phyloP scores from a whole-genome alignment of 2,888 invertebrate species.

The Sceliomorpha sp. region DNA sequence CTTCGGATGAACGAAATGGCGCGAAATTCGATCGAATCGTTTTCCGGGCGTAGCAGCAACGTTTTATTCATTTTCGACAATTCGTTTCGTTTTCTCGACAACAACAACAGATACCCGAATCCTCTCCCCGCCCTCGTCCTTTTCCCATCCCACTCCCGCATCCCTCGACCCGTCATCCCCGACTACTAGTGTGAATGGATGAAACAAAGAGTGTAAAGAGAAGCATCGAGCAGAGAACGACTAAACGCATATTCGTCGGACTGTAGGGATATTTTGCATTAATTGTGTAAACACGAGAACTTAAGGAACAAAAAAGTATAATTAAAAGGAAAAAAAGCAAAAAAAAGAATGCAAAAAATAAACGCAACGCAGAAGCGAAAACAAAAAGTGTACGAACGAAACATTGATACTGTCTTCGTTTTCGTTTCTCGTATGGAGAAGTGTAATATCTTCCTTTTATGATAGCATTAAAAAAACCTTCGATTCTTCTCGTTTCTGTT shows the following conservation, averaged over 20 bases:
- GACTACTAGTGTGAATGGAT: conserved; percentile 78
- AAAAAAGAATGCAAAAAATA: conserved; percentile 59
- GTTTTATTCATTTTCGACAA: conserved; percentile 47
- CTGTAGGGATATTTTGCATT: conserved; percentile 79
- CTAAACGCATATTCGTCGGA: conserved; percentile 78
- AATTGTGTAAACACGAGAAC: conserved; percentile 76
- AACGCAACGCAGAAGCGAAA: conserved; percentile 62
- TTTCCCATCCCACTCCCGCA: conserved; percentile 16
- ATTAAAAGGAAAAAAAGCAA: conserved; percentile 68
- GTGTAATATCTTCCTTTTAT: conserved; percentile 58
- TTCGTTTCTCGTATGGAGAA: conserved; percentile 64
- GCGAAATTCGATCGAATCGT: conserved; percentile 9
- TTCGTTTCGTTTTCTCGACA: conserved; percentile 50
- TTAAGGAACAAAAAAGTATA: conserved; percentile 63
- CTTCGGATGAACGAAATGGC: too few species aligned
- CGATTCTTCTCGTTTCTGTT: conserved; percentile 55
- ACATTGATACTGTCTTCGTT: conserved; percentile 76
- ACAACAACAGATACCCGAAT: conserved; percentile 38
- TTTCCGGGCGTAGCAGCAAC: conserved; percentile 24
- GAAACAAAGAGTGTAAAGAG: conserved; percentile 66
- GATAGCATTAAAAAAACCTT: conserved; percentile 55
- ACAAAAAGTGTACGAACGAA: conserved; percentile 72
- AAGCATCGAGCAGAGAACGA: conserved; percentile 73
- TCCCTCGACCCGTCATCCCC: conserved; percentile 59
- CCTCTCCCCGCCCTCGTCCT: conserved; percentile 2